Conservation (phyloP, 2,797 vertebrate genomes). For the Sciurus carolinensis region DNA sequence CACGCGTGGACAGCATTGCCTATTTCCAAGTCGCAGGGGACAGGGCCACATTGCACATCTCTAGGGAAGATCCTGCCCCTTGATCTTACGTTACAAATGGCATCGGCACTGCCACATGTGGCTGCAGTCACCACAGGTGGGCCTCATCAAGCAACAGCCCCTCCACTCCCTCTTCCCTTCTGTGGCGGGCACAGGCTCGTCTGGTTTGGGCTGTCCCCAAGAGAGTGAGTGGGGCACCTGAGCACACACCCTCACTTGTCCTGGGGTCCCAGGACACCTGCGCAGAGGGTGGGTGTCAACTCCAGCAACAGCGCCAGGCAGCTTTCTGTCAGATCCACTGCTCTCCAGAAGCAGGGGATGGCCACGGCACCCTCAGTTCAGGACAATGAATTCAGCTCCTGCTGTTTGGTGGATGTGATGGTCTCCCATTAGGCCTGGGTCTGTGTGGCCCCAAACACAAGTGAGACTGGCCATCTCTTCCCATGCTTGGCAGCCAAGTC, state of each 20-base stretch:
- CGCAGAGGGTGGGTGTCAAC: fast-evolving
- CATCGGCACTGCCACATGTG: fast-evolving
- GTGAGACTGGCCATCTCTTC: fast-evolving
- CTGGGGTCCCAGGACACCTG: not conserved
- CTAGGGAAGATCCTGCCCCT: not conserved
- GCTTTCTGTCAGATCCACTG: not conserved
- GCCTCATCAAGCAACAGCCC: not conserved
- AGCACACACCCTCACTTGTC: not conserved
- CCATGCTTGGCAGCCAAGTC: not conserved
- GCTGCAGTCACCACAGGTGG: fast-evolving
- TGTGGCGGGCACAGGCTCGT: not conserved
- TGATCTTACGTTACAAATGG: not conserved
- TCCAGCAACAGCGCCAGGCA: fast-evolving
- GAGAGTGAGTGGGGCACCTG: not conserved
- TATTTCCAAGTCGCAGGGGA: not conserved
- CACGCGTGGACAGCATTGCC: not conserved
- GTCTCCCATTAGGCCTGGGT: not conserved
- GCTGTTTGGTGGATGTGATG: fast-evolving
- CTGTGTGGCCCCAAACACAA: fast-evolving
- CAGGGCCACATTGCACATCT: not conserved
- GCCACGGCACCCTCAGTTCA: fast-evolving
- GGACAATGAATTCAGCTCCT: fast-evolving
- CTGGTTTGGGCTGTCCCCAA: not conserved
- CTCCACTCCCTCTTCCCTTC: not conserved
- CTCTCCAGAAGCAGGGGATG: not conserved